A percentile compares a stretch with the other conserved stretches of the same genome.
Conservation (phyloP, 2,888 invertebrate genomes). For the Cheilosia impressa region DNA sequence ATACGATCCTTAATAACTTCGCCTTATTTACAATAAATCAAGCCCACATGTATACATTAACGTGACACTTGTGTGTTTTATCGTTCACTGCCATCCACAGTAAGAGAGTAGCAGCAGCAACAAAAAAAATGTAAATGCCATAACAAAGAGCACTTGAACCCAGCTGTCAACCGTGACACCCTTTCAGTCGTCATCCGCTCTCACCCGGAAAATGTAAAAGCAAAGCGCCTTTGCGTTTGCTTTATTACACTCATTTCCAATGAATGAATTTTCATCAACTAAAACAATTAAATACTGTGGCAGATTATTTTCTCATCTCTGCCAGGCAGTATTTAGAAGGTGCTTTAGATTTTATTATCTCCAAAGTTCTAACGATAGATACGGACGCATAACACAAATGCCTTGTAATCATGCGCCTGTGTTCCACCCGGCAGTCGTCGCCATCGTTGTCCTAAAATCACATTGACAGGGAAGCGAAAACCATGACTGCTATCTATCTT, state of each 20-base stretch:
- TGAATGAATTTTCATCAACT: conserved; percentile 74
- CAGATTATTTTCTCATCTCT: conserved; percentile 55
- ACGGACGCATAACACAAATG: conserved; percentile 27
- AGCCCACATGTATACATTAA: conserved; percentile 39
- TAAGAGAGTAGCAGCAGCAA: not conserved
- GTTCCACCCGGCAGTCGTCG: not conserved
- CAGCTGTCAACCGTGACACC: conserved; percentile 64
- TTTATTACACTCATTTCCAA: conserved; percentile 71
- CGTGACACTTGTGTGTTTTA: conserved; percentile 66
- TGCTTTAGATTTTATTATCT: conserved; percentile 71
- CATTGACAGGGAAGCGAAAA: conserved; percentile 69
- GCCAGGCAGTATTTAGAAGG: conserved; percentile 66
- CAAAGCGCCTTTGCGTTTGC: conserved; percentile 38
- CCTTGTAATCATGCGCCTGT: conserved; percentile 37
- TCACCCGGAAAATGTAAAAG: conserved; percentile 37
- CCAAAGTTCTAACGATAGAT: conserved; percentile 47
- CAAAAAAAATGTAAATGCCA: conserved; percentile 13
- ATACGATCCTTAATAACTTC: conserved; percentile 51
- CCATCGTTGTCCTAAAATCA: conserved; percentile 53
- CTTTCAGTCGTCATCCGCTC: conserved; percentile 60
- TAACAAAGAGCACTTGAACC: conserved; percentile 64
- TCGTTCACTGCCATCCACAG: conserved; percentile 27
- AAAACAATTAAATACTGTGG: conserved; percentile 70
- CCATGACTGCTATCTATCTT: conserved; percentile 72
- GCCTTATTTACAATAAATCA: conserved; percentile 60